Evolutionary conservation across 2,888 invertebrate genomes (phyloP), one percentile per base, ranked within the genome.

Genomic region (Oscheius sp.): DNA sequence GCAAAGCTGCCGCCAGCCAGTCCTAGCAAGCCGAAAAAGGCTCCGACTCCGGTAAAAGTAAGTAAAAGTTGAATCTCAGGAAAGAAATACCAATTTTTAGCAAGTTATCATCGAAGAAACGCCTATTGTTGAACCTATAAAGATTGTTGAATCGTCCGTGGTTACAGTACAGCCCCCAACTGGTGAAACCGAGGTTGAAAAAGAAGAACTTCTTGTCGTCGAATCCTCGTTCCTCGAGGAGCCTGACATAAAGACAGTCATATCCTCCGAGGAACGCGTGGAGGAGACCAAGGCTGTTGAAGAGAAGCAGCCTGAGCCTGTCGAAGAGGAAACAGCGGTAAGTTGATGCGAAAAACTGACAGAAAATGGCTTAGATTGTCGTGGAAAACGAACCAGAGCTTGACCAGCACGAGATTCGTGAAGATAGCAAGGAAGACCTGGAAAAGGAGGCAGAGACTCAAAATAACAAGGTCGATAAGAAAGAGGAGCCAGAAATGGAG

Each of bases 251-350:
- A 48, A 63, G 10, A 63, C 47, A 47, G 47, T 33, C 47, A n/a
- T 29, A 48, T 63, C 63, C 63, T 63, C 63, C 35, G 60, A 60
- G n/a, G 58, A 58, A 11, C 13, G 2, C 65, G 29, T 29, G 3
- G 65, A 65, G 50, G 65, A 65, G 32, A 21, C 32, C 5, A 10
- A n/a, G 29, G 33, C n/a, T 35, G 59, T 60, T 2, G 59, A 60
- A 35, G 42, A 60, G 10, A 10, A 60, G 32, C 35, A 35, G 7
- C 59, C 59, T 5, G 9, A 2, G 2, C 10, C 2, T 2, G 10
- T 33, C n/a, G 35, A 35, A 29, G n/a, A 4, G 10, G 53, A 53
- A 11, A 53, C 4, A 21, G 4, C 11, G 13, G n/a, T 53, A 4
- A 53, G 13, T 4, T 29, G 3, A 10, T 2, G 10, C 29, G 53